phyloP scores from a whole-genome alignment of 2,797 vertebrate genomes.

The Sebastes kiyomatsui region DNA sequence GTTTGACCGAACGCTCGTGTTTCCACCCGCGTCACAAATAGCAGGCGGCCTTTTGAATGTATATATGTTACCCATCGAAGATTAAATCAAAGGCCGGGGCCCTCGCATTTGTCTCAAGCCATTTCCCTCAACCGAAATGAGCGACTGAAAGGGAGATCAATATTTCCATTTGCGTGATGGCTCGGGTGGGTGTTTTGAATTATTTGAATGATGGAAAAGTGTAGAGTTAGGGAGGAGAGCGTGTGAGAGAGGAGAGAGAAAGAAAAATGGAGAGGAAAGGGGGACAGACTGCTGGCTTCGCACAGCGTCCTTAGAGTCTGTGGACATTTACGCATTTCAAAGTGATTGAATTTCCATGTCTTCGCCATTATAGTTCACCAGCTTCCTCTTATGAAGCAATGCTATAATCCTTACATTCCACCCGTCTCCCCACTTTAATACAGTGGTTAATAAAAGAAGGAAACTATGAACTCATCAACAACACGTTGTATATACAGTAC shows the following conservation, averaged over 20 bases:
- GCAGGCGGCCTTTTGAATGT: not conserved
- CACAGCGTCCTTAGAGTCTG: not conserved
- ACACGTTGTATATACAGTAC: not conserved
- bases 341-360: constrained; percentile 3
- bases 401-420: not conserved
- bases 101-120: constrained; percentile 20
- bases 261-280: not conserved
- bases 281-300: not conserved
- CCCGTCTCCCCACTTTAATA: not conserved
- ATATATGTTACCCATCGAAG: constrained; percentile 9
- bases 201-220: constrained; percentile 54
- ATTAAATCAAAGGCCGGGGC: constrained; percentile 35
- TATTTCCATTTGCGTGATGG: constrained; percentile 63
- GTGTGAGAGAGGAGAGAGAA: not conserved
- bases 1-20: not conserved
- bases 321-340: not conserved
- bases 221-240: not conserved
- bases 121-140: constrained; percentile 23
- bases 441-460: not conserved
- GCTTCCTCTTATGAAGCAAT: not conserved
- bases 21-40: constrained; percentile 2
- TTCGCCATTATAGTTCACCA: not conserved
- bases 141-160: constrained; percentile 46
- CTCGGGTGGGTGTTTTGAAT: constrained; percentile 57
- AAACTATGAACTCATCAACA: not conserved